A percentile compares a stretch with the other conserved stretches of the same genome.
These are phyloP conservation scores for Capitella teleta DNA, from an alignment of 1,140 invertebrate species.

Conservation along the genomic window DNA sequence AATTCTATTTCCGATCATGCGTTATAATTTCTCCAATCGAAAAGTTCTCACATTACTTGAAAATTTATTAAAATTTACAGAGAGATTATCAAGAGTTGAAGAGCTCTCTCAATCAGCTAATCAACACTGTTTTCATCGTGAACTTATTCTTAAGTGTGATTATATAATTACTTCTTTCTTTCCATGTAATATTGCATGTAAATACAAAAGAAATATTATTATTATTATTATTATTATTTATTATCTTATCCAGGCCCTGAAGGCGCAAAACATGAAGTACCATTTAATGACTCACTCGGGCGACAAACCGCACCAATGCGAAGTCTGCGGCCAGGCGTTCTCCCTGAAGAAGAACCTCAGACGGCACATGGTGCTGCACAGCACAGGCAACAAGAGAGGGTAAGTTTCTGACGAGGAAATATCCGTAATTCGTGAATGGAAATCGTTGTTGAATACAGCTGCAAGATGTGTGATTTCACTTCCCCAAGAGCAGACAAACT, in stretches of 20 bases:
- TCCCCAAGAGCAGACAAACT: slow-evolving; percentile 49
- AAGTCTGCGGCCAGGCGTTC: slow-evolving; percentile 48
- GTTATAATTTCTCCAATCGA: too few relatives aligned
- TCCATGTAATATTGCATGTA: too few relatives aligned
- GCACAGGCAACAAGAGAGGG: slow-evolving; percentile 11
- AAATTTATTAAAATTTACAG: too few relatives aligned
- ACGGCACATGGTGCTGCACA: slow-evolving; percentile 30
- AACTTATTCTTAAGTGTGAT: too few relatives aligned
- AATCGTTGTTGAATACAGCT: slow-evolving; percentile 16
- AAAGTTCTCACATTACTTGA: too few relatives aligned
- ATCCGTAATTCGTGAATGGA: background rate
- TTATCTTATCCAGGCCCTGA: slow-evolving; percentile 27
- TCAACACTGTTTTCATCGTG: too few relatives aligned
- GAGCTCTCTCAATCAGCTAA: too few relatives aligned
- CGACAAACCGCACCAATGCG: slow-evolving; percentile 53
- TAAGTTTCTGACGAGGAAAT: background rate
- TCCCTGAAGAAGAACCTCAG: slow-evolving; percentile 31
- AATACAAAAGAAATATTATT: too few relatives aligned
- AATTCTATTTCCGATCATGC: too few relatives aligned
- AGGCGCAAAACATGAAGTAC: slow-evolving; percentile 43
- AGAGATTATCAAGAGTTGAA: too few relatives aligned
- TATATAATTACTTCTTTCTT: too few relatives aligned
- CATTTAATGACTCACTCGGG: slow-evolving; percentile 48
- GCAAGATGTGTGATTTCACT: slow-evolving; percentile 44
- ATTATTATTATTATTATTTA: too few relatives aligned